Evolutionary conservation across 2,888 invertebrate genomes (phyloP).

Genomic region (Abrostola tripartita): DNA sequence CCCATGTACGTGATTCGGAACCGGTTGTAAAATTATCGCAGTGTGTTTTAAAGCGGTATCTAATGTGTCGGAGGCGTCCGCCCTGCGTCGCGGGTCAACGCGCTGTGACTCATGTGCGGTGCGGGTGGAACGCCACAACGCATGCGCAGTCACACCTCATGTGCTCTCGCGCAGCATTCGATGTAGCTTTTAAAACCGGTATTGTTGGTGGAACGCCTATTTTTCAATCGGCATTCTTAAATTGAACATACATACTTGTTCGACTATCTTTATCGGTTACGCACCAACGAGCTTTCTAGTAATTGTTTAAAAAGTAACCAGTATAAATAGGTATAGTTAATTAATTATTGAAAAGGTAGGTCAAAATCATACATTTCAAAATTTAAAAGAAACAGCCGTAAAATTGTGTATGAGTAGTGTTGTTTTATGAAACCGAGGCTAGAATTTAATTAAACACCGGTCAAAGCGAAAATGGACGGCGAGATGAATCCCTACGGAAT

Average conservation of each 20-base stretch:
- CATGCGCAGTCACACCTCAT: constrained; percentile 55
- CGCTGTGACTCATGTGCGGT: constrained; percentile 69
- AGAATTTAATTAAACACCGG: constrained; percentile 65
- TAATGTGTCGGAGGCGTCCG: constrained; percentile 65
- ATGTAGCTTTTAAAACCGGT: constrained; percentile 56
- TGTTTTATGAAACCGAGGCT: constrained; percentile 33
- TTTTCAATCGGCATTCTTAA: constrained; percentile 37
- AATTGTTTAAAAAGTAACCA: background rate
- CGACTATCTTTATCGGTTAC: constrained; percentile 13
- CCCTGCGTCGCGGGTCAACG: constrained; percentile 75
- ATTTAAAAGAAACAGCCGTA: constrained; percentile 37
- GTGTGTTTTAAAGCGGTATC: constrained; percentile 57
- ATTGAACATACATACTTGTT: constrained; percentile 41
- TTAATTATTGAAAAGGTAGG: too few species aligned
- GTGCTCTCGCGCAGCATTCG: constrained; percentile 61
- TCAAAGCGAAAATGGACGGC: constrained; percentile 51
- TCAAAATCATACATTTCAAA: constrained; percentile 11
- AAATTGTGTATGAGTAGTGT: constrained; percentile 15
- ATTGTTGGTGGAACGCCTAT: constrained; percentile 36
- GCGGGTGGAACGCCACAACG: constrained; percentile 44
- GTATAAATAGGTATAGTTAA: too few species aligned
- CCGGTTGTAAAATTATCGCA: constrained; percentile 70
- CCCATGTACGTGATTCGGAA: constrained; percentile 57
- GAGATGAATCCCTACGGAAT: constrained; percentile 42
- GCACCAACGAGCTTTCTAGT: constrained; percentile 4